These are phyloP conservation scores for Botia kubotai DNA, from an alignment of 2,797 vertebrate species.

Conservation along the genomic window DNA sequence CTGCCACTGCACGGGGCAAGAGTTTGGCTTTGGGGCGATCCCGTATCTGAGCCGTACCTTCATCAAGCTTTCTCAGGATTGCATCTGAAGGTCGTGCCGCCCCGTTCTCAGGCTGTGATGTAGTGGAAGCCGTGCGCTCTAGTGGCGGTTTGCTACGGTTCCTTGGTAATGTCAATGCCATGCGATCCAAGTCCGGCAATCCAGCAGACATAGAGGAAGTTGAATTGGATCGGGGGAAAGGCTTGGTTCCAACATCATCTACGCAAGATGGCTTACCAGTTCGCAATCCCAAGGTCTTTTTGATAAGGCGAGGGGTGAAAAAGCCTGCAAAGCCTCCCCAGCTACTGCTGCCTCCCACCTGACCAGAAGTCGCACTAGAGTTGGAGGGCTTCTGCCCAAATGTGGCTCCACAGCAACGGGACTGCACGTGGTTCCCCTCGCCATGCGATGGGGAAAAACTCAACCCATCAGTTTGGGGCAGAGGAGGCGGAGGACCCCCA, in stretches of 20 bases:
- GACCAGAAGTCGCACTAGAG: conserved; percentile 74
- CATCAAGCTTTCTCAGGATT: conserved; percentile 86
- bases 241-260: conserved; percentile 82
- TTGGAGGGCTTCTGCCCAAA: conserved; percentile 89
- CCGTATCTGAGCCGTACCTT: conserved; percentile 88
- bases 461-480: conserved; percentile 87
- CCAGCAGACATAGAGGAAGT: conserved; percentile 98
- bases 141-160: conserved; percentile 94
- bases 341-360: conserved; percentile 82
- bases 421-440: conserved; percentile 84
- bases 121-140: conserved; percentile 91
- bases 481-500: conserved; percentile 81
- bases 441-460: conserved; percentile 84
- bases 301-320: conserved; percentile 97
- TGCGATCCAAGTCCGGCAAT: conserved; percentile 93
- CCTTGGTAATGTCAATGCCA: conserved; percentile 95
- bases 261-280: conserved; percentile 87
- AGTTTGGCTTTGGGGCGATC: conserved; percentile 96
- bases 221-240: conserved; percentile 96
- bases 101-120: conserved; percentile 87
- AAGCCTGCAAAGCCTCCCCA: conserved; percentile 97
- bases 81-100: conserved; percentile 81
- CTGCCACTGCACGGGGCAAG: conserved; percentile 80
- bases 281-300: conserved; percentile 95
- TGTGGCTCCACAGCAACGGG: conserved; percentile 90